Percentiles rank a stretch among this genome's conserved stretches.
Conservation (phyloP, 2,888 invertebrate genomes). For the Xestia xanthographa region DNA sequence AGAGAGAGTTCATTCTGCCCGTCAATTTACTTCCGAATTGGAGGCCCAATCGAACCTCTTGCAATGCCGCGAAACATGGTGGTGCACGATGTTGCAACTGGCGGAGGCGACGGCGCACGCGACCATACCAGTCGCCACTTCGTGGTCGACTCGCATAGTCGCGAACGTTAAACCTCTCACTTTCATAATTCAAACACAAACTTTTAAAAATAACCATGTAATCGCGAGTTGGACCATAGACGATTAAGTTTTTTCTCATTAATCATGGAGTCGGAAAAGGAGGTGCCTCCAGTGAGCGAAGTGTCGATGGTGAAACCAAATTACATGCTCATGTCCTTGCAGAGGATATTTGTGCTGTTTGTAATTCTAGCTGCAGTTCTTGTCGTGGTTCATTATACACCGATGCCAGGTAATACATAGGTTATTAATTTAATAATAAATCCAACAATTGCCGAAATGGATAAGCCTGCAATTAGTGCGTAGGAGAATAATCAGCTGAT, state of each 20-base stretch:
- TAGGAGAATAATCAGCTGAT: slow-evolving; percentile 1
- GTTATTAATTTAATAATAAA: not conserved
- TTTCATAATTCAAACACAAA: slow-evolving; percentile 50
- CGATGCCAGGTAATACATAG: slow-evolving; percentile 91
- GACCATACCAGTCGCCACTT: slow-evolving; percentile 82
- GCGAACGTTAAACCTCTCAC: slow-evolving; percentile 71
- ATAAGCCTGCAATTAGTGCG: not conserved
- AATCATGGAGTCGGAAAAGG: slow-evolving; percentile 83
- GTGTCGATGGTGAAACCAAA: slow-evolving; percentile 84
- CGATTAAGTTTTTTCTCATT: slow-evolving; percentile 43
- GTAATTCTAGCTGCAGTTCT: slow-evolving; percentile 92
- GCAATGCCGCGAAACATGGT: slow-evolving; percentile 60
- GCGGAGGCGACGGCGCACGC: slow-evolving; percentile 60
- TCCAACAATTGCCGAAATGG: not conserved
- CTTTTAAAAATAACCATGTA: slow-evolving; percentile 72
- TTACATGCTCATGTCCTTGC: slow-evolving; percentile 91
- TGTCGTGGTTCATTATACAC: slow-evolving; percentile 93
- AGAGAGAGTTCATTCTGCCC: slow-evolving; percentile 79
- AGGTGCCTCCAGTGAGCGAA: slow-evolving; percentile 70
- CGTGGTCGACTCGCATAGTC: slow-evolving; percentile 85
- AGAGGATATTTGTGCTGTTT: slow-evolving; percentile 92
- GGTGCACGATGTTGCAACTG: slow-evolving; percentile 75
- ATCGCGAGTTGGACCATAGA: slow-evolving; percentile 53
- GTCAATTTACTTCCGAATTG: slow-evolving; percentile 85
- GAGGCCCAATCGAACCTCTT: slow-evolving; percentile 71